These are phyloP conservation scores for Orestias chungarensis DNA, from an alignment of 2,797 vertebrate genomes.

Conservation along the genomic window DNA sequence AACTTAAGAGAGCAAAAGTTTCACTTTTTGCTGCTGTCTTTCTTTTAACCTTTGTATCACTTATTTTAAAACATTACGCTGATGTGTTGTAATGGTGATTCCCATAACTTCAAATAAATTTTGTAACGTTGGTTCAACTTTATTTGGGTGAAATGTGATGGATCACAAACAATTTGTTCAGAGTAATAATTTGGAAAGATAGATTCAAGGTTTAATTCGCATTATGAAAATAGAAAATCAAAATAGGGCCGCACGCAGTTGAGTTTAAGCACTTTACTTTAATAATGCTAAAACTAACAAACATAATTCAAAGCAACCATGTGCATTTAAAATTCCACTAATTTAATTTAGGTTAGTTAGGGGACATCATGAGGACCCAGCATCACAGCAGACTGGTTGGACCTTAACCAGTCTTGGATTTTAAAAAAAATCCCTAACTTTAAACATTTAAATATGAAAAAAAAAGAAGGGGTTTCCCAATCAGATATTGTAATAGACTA, in stretches of 20 bases:
- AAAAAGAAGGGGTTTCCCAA: no score
- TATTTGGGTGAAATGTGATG: background rate
- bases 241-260: background rate
- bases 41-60: background rate
- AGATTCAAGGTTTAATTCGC: no score
- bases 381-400: background rate
- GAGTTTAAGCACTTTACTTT: background rate
- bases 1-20: no score
- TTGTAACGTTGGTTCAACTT: background rate
- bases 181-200: background rate
- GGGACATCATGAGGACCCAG: background rate
- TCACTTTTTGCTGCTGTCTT: background rate
- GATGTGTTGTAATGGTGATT: constrained; percentile 18
- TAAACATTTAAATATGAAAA: background rate
- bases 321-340: background rate
- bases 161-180: background rate
- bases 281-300: background rate
- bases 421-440: background rate
- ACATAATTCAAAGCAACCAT: background rate
- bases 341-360: background rate
- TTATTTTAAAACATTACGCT: constrained; percentile 14
- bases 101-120: no score
- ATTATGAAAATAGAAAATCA: no score
- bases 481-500: no score
- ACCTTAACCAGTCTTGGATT: background rate